phyloP scores from a whole-genome alignment of 2,797 vertebrate genomes.

The Lutra lutra region DNA sequence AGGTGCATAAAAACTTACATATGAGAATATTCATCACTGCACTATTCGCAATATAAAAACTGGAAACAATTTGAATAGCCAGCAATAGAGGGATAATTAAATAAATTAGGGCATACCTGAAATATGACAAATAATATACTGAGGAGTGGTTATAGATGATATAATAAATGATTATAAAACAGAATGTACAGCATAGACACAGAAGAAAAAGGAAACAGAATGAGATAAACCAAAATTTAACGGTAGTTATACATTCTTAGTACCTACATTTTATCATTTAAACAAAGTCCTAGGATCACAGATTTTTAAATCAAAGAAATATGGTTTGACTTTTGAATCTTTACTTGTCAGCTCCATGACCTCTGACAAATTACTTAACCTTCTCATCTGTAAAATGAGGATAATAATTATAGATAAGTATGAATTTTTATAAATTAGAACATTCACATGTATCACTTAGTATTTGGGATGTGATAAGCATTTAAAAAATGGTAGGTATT shows the following conservation, averaged over 20 bases:
- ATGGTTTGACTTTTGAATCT: not conserved
- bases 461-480: not conserved
- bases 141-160: not conserved
- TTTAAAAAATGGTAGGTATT: conserved; percentile 15
- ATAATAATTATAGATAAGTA: not conserved
- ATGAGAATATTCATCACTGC: not conserved
- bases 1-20: not conserved
- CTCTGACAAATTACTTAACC: not conserved
- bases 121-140: not conserved
- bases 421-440: not conserved
- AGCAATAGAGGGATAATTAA: not conserved
- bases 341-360: not conserved
- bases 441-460: not conserved
- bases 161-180: not conserved
- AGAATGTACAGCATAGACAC: not conserved
- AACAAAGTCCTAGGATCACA: not conserved
- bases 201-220: not conserved
- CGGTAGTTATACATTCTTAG: not conserved
- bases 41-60: conserved; percentile 11
- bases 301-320: conserved; percentile 14
- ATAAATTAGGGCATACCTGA: not conserved
- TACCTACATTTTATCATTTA: not conserved
- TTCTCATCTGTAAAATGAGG: not conserved
- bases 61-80: not conserved
- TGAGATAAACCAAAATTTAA: not conserved